Evolutionary conservation across 2,888 invertebrate genomes (phyloP), one percentile per base, ranked within the genome.

Genomic region (Phalangium opilio): DNA sequence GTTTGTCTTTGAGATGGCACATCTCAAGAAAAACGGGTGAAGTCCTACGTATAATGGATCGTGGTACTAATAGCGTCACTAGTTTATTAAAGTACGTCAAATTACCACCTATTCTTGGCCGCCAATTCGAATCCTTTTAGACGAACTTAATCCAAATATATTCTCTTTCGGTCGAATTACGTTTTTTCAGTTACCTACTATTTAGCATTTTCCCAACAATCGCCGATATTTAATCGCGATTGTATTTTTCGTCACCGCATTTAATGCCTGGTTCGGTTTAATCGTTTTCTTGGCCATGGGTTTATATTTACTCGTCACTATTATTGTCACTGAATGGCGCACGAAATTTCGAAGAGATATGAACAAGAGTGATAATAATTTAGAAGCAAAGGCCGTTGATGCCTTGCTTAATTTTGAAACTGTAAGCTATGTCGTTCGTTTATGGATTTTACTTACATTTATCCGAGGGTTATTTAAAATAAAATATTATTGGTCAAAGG

Each of bases 371-470:
- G 95, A 96, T 63, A 98, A 96, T 67, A 85, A 81, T 34, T 81
- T 83, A 50, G 81, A 86, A 60, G 85, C 90, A 4, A 76, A 83
- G 50, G 90, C 90, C 46, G 91, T 96, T 0, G 96, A 98, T 67
- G 95, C 96, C 0, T 69, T 98, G 45, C 73, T 96, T 12, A 98
- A 98, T 70, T 96, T 90, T 69, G 96, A 98, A 71, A 96, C 96
- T 1, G 96, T 95, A 55, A 58, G 61, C 53, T 2, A 41, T 41
- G 15, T 39, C 14, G 12, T 34, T 2, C 35, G n/a, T 3, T 34
- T 34, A 34, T 34, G 35, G 14, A 34, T 34, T 4, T 34, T 3
- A 3, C 2, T 34, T n/a, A 17, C 2, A 38, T 38, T 12, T 38
- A n/a, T 38, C 38, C 10, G 11, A 10, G 5, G 38, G 10, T n/a